These are phyloP conservation scores for Crocodylus rhombifer DNA, from an alignment of 2,797 vertebrate species.

Conservation along the genomic window DNA sequence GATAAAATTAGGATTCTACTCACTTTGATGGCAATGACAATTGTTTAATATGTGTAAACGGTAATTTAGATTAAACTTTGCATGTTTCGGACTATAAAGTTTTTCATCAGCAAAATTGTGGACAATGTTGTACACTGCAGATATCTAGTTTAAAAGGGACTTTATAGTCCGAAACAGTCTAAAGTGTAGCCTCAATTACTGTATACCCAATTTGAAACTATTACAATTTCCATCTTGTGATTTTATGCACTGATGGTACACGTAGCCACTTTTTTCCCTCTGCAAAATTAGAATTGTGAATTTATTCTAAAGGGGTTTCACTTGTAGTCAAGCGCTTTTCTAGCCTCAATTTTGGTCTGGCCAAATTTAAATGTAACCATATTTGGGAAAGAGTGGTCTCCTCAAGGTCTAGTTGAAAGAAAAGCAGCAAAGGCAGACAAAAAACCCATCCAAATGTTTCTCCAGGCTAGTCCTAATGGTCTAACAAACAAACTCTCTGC, in stretches of 20 bases:
- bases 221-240: conserved; percentile 69
- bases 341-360: conserved; percentile 18
- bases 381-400: neutral
- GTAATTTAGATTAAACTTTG: conserved; percentile 80
- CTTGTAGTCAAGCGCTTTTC: neutral
- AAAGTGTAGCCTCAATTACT: conserved; percentile 72
- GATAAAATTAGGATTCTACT: conserved; percentile 78
- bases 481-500: neutral
- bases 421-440: neutral
- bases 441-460: neutral
- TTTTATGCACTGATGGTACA: conserved; percentile 65
- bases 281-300: conserved; percentile 39
- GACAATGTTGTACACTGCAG: conserved; percentile 65
- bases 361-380: conserved; percentile 22
- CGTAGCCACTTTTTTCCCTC: conserved; percentile 39
- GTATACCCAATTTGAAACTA: conserved; percentile 71
- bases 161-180: conserved; percentile 75
- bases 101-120: conserved; percentile 79
- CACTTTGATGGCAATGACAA: conserved; percentile 68
- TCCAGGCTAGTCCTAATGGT: neutral
- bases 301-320: conserved; percentile 52
- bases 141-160: conserved; percentile 73
- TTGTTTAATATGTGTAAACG: conserved; percentile 74
- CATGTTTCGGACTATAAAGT: conserved; percentile 79
- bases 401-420: neutral